Base-by-base conservation (phyloP, 2,113 vertebrate species). In the Symphodus melops region DNA sequence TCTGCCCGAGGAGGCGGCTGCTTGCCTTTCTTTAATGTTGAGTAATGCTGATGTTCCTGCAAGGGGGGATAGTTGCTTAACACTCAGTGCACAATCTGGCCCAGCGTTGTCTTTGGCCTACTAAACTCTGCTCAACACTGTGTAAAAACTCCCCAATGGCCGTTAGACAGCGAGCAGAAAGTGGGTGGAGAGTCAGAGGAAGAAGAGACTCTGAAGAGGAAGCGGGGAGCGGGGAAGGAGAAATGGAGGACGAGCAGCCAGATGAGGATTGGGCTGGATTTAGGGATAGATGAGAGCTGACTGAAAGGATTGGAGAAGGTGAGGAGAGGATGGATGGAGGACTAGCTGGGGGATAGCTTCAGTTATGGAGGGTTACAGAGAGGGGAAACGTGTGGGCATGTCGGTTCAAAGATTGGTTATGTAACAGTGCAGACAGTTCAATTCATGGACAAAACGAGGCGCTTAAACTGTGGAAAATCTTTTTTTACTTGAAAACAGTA, bases 51-150 rank as follows among this genome's bases (percentile, higher is more conserved):
- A 58, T 85, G 72, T 86, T 87, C 73, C 87, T 91, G 85, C 54
- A 77, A 8, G 48, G 87, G 87, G 75, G 79, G 76, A 64, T 65
- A 64, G 79, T 85, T 89, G 90, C 88, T 86, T 84, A 88, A 90
- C 84, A 82, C 71, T 61, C 72, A 62, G 62, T 67, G 81, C 72
- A 54, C 73, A 88, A 87, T 89, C 83, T 88, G 80, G 84, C 75
- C 74, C 82, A 20, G 14, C 20, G 19, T 89, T 79, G 66, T 84
- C 84, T 86, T 81, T 92, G 88, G 81, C 88, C 87, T 90, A 90
- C 88, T 93, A 92, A 93, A 90, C 91, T 91, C 88, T 87, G 71
- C 86, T 88, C 83, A 88, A 70, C 85, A 87, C 88, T 70, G 75
- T 83, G 88, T 83, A 79, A 83, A 87, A 87, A 88, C 68, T 89